Percentiles rank a stretch among this genome's conserved stretches.
Conservation (phyloP, 2,113 vertebrate species). For the Archocentrus centrarchus region DNA sequence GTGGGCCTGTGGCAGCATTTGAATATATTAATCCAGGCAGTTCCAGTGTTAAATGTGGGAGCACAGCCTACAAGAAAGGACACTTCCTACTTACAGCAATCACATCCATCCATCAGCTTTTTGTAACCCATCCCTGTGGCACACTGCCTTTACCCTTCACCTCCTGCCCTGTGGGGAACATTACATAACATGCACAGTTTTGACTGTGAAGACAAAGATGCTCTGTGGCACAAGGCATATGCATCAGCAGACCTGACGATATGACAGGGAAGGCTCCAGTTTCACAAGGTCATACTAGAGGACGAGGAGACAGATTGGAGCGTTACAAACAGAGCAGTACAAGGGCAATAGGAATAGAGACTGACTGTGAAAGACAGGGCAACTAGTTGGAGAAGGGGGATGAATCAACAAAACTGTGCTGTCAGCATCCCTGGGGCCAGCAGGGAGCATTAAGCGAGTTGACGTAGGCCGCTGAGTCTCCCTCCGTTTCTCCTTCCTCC, state of each 20-base stretch:
- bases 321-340: conserved; percentile 20
- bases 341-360: conserved; percentile 60
- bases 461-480: conserved; percentile 65
- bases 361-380: conserved; percentile 52
- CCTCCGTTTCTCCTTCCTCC: conserved; percentile 42
- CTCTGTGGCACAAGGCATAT: conserved; percentile 32
- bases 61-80: conserved; percentile 16
- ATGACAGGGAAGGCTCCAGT: conserved; percentile 41
- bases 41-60: conserved; percentile 11
- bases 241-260: conserved; percentile 56
- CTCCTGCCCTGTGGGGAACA: conserved; percentile 13
- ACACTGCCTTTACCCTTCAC: conserved; percentile 31
- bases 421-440: conserved; percentile 73
- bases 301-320: conserved; percentile 33
- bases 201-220: conserved; percentile 8
- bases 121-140: conserved; percentile 9
- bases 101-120: conserved; percentile 37
- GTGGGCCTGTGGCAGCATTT: background rate
- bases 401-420: conserved; percentile 75
- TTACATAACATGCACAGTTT: conserved; percentile 10
- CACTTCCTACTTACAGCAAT: conserved; percentile 24
- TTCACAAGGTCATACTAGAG: conserved; percentile 63
- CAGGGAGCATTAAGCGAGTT: conserved; percentile 67
- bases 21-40: background rate
- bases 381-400: conserved; percentile 47